A percentile compares a stretch with the other conserved stretches of the same genome.
These are phyloP conservation scores for Microtus montanus DNA, from an alignment of 2,113 vertebrate species.

Conservation along the genomic window DNA sequence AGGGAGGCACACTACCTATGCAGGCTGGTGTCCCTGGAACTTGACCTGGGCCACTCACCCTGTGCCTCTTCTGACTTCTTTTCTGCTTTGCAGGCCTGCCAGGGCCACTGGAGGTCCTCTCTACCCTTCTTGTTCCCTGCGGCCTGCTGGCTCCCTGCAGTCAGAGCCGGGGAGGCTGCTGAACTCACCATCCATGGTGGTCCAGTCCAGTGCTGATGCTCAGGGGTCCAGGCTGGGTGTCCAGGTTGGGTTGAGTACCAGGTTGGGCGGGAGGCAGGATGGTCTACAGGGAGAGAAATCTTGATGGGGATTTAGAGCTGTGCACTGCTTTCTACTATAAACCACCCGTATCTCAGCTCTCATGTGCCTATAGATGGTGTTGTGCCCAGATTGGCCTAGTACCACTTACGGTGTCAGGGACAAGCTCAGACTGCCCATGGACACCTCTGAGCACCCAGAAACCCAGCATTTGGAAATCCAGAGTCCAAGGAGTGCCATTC, in stretches of 20 bases:
- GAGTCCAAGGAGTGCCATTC: neutral
- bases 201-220: neutral
- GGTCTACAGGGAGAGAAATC: neutral
- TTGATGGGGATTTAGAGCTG: neutral
- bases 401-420: neutral
- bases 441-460: neutral
- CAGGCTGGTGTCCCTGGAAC: neutral
- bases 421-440: neutral
- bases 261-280: neutral
- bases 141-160: neutral
- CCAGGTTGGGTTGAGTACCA: neutral
- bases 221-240: neutral
- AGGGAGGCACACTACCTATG: neutral
- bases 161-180: neutral
- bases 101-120: too few species aligned
- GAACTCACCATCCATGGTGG: accelerated
- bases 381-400: neutral
- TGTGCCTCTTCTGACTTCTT: neutral
- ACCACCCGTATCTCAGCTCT: neutral
- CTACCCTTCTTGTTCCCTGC: neutral
- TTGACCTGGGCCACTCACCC: neutral
- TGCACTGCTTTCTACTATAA: neutral
- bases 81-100: neutral
- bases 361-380: neutral
- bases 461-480: too few species aligned